These are phyloP conservation scores for Pangasius sanitwongsei DNA, from an alignment of 2,797 vertebrate genomes.

Conservation along the genomic window DNA sequence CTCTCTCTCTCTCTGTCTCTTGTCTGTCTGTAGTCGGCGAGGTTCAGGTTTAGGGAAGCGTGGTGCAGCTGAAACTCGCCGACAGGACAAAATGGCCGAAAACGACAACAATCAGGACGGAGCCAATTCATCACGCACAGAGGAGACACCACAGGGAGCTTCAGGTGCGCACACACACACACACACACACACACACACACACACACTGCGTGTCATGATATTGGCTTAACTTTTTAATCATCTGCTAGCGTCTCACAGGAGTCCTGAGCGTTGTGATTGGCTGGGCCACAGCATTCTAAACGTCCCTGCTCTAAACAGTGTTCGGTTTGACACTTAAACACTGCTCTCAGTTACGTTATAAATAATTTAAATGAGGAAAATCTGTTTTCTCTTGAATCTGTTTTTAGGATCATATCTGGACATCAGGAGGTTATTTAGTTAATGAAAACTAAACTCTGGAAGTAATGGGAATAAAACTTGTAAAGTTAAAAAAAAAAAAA, in stretches of 20 bases:
- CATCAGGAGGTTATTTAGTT: too few relatives aligned
- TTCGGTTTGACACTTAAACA: background rate
- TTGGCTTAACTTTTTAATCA: background rate
- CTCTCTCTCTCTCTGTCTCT: background rate
- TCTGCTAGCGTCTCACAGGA: background rate
- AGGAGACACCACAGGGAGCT: constrained; percentile 95
- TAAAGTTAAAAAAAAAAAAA: too few relatives aligned
- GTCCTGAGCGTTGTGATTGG: background rate
- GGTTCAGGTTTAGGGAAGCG: constrained; percentile 99
- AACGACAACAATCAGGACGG: constrained; percentile 98
- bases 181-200: background rate
- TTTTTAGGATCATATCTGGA: background rate
- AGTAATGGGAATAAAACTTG: background rate
- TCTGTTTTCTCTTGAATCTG: background rate
- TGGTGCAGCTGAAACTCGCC: constrained; percentile 98
- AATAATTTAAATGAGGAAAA: background rate
- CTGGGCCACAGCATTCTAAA: background rate
- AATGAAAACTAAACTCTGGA: too few relatives aligned
- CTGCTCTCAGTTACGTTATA: background rate
- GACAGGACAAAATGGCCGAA: constrained; percentile 99
- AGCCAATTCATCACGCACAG: constrained; percentile 93
- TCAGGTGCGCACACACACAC: constrained; percentile 79
- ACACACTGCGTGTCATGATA: too few relatives aligned
- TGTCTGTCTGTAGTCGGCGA: constrained; percentile 84
- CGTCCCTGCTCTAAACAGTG: background rate